A percentile compares a stretch with the other conserved stretches of the same genome.
phyloP scores from a whole-genome alignment of 2,113 vertebrate genomes.

The Hirundichthys speculiger region DNA sequence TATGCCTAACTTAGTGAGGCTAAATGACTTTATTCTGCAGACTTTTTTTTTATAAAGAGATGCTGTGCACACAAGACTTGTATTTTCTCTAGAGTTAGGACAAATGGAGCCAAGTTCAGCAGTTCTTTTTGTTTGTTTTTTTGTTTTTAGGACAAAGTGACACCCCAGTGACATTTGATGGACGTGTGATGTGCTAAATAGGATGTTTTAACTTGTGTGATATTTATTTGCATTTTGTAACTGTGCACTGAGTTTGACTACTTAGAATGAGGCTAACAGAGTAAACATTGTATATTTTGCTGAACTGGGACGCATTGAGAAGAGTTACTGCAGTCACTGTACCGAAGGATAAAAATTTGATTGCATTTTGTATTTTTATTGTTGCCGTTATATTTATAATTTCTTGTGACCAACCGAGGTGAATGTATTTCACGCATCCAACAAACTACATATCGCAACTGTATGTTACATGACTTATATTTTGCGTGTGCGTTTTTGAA shows the following conservation, averaged over 20 bases:
- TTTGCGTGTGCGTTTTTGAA: constrained; percentile 2
- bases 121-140: not conserved
- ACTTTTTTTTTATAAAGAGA: no score
- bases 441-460: not conserved
- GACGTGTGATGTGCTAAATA: not conserved
- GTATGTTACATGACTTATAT: constrained; percentile 2
- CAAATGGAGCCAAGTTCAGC: not conserved
- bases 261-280: constrained; percentile 19
- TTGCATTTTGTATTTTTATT: constrained; percentile 33
- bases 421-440: constrained; percentile 59
- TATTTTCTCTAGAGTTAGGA: not conserved
- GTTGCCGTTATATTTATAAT: constrained; percentile 40
- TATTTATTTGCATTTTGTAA: constrained; percentile 55
- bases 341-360: constrained; percentile 10
- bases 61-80: not conserved
- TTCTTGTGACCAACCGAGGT: constrained; percentile 42
- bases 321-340: constrained; percentile 5
- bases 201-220: constrained; percentile 4
- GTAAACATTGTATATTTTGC: constrained; percentile 8
- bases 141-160: not conserved
- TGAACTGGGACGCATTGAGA: constrained; percentile 1
- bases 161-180: constrained; percentile 10
- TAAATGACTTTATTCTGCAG: no score
- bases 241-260: constrained; percentile 52
- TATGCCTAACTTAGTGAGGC: no score